Percentiles rank a stretch among this genome's conserved stretches.
These are phyloP conservation scores for Lymantria dispar DNA, from an alignment of 2,888 invertebrate species.

Conservation along the genomic window DNA sequence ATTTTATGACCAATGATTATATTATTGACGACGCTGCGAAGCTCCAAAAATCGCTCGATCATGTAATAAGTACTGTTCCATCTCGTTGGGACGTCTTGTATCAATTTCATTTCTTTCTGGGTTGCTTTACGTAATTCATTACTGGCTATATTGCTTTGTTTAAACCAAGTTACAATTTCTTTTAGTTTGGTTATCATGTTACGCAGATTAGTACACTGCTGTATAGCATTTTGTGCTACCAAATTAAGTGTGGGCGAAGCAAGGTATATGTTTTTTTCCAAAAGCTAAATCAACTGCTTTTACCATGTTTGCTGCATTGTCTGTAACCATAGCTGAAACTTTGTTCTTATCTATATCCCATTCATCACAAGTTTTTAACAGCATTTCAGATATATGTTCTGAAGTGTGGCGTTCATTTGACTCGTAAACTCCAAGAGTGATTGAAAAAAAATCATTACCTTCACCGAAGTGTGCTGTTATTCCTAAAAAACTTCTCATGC, in stretches of 20 bases:
- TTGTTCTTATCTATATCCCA: not conserved
- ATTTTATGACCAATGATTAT: not conserved
- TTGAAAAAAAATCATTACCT: constrained; percentile 33
- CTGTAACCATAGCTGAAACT: constrained; percentile 6
- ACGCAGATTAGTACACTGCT: constrained; percentile 16
- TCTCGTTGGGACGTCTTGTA: constrained; percentile 10
- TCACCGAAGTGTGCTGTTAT: constrained; percentile 44
- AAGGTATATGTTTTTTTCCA: constrained; percentile 7
- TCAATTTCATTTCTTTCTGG: constrained; percentile 10
- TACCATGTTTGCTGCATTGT: constrained; percentile 31
- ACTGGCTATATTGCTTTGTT: constrained; percentile 22
- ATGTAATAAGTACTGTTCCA: constrained; percentile 12
- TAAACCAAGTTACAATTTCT: constrained; percentile 38
- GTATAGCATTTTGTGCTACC: constrained; percentile 19
- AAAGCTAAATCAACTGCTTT: constrained; percentile 14
- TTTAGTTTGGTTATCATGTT: constrained; percentile 31
- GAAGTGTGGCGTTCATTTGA: constrained; percentile 6
- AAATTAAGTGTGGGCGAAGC: constrained; percentile 11
- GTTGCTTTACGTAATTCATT: constrained; percentile 12
- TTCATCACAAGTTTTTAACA: constrained; percentile 5
- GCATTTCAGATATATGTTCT: constrained; percentile 18
- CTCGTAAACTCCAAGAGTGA: constrained; percentile 43
- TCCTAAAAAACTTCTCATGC: constrained; percentile 9
- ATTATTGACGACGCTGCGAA: not conserved
- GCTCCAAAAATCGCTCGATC: not conserved